Conservation (phyloP, 2,113 vertebrate genomes). For the Chamaea fasciata region DNA sequence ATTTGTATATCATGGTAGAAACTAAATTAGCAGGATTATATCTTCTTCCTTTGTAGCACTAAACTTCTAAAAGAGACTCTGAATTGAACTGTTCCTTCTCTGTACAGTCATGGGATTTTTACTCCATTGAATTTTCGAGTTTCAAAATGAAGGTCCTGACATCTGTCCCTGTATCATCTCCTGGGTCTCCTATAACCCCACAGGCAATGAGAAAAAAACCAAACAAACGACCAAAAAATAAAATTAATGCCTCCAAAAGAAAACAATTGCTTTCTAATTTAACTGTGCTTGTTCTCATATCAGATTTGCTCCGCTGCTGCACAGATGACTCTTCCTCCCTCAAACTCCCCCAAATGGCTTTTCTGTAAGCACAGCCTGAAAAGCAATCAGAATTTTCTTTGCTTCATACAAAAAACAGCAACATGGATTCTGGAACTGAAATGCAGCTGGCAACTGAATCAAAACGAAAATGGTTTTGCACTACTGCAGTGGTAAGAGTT, state of each 20-base stretch:
- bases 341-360: not conserved
- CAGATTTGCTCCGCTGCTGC: not conserved
- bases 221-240: not conserved
- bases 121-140: not conserved
- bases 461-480: not conserved
- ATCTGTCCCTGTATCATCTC: not conserved
- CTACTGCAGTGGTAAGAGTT: not conserved
- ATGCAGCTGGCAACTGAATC: not conserved
- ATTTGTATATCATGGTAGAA: not conserved
- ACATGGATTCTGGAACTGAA: not conserved
- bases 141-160: not conserved
- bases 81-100: not conserved
- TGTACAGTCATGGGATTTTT: not conserved
- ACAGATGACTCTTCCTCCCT: not conserved
- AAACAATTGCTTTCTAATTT: not conserved
- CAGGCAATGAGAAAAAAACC: not conserved
- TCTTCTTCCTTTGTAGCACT: not conserved
- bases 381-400: not conserved
- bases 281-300: not conserved
- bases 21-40: not conserved
- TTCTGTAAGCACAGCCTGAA: not conserved
- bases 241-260: not conserved
- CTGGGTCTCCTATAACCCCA: not conserved
- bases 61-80: not conserved
- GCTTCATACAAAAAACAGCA: not conserved